These are phyloP conservation scores for Battus philenor DNA, from an alignment of 1,140 invertebrate species.

Conservation along the genomic window DNA sequence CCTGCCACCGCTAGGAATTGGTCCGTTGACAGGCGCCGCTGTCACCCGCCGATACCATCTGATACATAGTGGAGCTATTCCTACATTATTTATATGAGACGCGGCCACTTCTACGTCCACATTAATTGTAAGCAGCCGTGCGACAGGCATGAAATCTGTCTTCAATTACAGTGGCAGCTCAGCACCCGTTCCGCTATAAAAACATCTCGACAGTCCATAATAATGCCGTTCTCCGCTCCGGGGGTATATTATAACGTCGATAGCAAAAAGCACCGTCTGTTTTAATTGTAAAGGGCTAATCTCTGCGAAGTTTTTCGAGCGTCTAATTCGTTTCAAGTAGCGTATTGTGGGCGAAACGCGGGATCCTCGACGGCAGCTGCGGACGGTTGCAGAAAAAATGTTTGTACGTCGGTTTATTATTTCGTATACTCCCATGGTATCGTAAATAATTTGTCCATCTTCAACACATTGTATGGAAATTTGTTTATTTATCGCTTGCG, in stretches of 20 bases:
- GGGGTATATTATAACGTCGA: constrained; percentile 36
- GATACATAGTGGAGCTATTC: constrained; percentile 8
- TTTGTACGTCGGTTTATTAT: constrained; percentile 10
- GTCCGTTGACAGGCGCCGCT: constrained; percentile 8
- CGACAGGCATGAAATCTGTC: constrained; percentile 10
- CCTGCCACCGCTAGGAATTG: constrained; percentile 11
- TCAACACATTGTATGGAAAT: neutral
- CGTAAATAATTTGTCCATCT: neutral
- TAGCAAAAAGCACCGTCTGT: constrained; percentile 46
- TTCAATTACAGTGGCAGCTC: constrained; percentile 3
- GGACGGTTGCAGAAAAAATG: constrained; percentile 26
- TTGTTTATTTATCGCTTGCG: constrained; percentile 18
- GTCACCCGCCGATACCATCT: constrained; percentile 11
- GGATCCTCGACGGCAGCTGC: constrained; percentile 42
- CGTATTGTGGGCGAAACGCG: constrained; percentile 35
- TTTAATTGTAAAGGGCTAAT: constrained; percentile 65
- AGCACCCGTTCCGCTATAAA: constrained; percentile 19
- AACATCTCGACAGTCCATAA: constrained; percentile 28
- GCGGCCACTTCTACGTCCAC: constrained; percentile 6
- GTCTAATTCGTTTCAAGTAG: constrained; percentile 63
- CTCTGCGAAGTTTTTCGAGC: constrained; percentile 48
- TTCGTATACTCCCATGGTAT: neutral
- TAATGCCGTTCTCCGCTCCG: constrained; percentile 24
- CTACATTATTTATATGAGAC: constrained; percentile 14
- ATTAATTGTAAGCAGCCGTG: constrained; percentile 8